Percentiles rank a stretch among this genome's conserved stretches.
phyloP scores from a whole-genome alignment of 2,797 vertebrate genomes.

The Micrastur ruficollis region DNA sequence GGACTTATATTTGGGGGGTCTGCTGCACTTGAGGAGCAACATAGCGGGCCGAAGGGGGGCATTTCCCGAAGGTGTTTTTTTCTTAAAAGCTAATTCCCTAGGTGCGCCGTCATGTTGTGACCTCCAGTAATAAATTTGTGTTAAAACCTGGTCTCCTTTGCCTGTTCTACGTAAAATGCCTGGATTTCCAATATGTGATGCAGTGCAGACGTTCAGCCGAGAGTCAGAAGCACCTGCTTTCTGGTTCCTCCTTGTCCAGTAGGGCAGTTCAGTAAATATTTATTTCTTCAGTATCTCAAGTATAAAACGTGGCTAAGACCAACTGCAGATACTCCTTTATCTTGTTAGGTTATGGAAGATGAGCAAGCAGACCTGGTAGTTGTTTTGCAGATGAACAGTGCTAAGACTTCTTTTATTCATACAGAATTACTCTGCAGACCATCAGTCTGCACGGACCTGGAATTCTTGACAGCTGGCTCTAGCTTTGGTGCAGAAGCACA shows the following conservation, averaged over 20 bases:
- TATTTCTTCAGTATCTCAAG: neutral
- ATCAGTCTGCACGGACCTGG: neutral
- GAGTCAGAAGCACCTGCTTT: neutral
- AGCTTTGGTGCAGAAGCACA: neutral
- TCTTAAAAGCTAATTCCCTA: neutral
- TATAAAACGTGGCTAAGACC: neutral
- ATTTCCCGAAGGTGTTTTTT: neutral
- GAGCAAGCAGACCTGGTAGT: neutral
- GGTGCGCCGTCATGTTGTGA: neutral
- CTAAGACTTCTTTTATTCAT: neutral
- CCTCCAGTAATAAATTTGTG: neutral
- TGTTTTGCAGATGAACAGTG: neutral
- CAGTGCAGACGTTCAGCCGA: accelerated
- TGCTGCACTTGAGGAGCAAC: neutral
- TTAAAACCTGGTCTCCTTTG: neutral
- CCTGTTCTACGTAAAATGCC: neutral
- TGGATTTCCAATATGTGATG: neutral
- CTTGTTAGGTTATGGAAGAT: neutral
- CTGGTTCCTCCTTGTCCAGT: neutral
- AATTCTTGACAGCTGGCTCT: neutral
- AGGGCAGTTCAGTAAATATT: neutral
- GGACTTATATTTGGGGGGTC: neutral
- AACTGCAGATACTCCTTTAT: neutral
- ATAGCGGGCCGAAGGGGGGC: accelerated
- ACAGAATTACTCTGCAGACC: accelerated